Conservation (phyloP, 2,113 vertebrate genomes). For the Columbina picui region DNA sequence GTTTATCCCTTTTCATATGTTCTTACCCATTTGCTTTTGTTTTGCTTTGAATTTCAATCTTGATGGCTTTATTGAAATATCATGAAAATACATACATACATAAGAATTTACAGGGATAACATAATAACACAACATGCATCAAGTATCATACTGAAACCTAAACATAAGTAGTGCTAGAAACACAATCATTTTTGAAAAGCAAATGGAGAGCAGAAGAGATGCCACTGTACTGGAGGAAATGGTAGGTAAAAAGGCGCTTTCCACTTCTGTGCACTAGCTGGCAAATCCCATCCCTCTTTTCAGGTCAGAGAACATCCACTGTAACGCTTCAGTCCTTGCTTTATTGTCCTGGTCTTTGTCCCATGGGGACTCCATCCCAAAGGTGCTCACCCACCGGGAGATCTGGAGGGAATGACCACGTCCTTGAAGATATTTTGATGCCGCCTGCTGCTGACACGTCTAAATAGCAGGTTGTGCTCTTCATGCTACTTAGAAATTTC, state of each 20-base stretch:
- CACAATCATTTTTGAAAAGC: not conserved
- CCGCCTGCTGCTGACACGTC: not conserved
- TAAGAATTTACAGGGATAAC: not conserved
- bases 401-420: not conserved
- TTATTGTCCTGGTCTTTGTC: not conserved
- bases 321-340: not conserved
- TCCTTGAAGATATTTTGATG: not conserved
- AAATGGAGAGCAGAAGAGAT: not conserved
- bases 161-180: not conserved
- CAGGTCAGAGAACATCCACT: not conserved
- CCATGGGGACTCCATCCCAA: not conserved
- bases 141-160: not conserved
- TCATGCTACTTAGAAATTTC: not conserved
- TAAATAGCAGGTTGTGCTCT: not conserved
- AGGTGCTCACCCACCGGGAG: not conserved
- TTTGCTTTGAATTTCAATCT: not conserved
- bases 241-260: not conserved
- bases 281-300: not conserved
- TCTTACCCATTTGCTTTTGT: not conserved
- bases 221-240: not conserved
- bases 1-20: not conserved
- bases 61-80: not conserved
- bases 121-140: not conserved
- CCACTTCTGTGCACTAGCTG: not conserved
- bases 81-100: not conserved